Evolutionary conservation across 2,888 invertebrate genomes (phyloP).

Genomic region (Drosophila phalerata): DNA sequence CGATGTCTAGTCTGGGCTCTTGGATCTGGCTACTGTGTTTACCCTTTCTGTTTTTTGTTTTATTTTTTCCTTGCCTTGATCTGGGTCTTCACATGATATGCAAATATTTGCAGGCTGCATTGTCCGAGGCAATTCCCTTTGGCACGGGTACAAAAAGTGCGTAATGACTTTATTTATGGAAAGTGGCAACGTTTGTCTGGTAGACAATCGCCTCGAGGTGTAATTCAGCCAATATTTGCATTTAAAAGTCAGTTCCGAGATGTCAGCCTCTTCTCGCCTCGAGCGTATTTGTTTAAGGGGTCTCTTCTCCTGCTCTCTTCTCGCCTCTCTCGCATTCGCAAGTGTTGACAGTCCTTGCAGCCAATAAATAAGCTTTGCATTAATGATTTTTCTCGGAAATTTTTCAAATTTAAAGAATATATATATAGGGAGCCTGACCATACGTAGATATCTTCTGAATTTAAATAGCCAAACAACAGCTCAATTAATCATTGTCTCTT

Average conservation of each 20-base stretch:
- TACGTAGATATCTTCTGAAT: conserved; percentile 33
- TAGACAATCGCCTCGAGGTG: conserved; percentile 62
- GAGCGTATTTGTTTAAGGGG: conserved; percentile 32
- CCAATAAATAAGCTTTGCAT: conserved; percentile 64
- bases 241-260: conserved; percentile 48
- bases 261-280: conserved; percentile 15
- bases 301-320: neutral
- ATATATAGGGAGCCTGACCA: neutral
- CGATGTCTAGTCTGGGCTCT: neutral
- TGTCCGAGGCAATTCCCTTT: conserved; percentile 29
- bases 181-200: conserved; percentile 17
- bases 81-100: conserved; percentile 57
- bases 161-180: conserved; percentile 81
- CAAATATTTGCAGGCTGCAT: conserved; percentile 70
- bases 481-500: conserved; percentile 78
- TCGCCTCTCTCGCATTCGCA: neutral
- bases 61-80: too few relatives aligned
- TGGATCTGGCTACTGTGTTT: conserved; percentile 57
- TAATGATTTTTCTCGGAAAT: conserved; percentile 63
- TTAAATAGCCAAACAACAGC: conserved; percentile 61
- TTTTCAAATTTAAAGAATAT: conserved; percentile 14
- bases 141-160: conserved; percentile 54
- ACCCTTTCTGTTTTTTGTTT: conserved; percentile 38
- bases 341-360: conserved; percentile 60
- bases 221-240: conserved; percentile 61